These are phyloP conservation scores for Coturnix japonica DNA, from an alignment of 2,113 vertebrate genomes.

Conservation along the genomic window DNA sequence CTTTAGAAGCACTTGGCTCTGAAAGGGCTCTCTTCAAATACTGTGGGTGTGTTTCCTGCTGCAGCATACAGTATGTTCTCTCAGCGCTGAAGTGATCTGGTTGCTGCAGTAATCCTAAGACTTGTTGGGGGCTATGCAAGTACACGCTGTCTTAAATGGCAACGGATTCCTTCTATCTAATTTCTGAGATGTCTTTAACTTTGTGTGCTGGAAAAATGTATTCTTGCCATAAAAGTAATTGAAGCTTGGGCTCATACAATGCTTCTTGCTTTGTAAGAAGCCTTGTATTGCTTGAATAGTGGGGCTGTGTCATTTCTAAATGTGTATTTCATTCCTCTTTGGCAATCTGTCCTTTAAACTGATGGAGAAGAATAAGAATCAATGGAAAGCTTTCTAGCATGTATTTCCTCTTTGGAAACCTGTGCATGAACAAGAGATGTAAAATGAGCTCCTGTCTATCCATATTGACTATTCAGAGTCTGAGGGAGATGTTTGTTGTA, in stretches of 20 bases:
- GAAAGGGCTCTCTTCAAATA: slow-evolving; percentile 3
- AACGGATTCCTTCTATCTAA: neutral
- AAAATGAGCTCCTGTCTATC: neutral
- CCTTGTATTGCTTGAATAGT: neutral
- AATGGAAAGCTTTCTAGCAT: neutral
- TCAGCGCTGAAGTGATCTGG: neutral
- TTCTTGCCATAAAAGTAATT: neutral
- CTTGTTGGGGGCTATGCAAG: neutral
- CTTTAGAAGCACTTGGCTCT: slow-evolving; percentile 30
- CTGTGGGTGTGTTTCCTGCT: slow-evolving; percentile 17
- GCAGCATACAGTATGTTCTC: slow-evolving; percentile 17
- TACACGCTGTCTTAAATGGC: neutral
- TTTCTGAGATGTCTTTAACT: neutral
- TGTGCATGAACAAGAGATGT: neutral
- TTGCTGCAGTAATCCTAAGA: neutral
- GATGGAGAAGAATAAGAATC: neutral
- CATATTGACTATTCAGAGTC: neutral
- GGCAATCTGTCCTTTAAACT: neutral
- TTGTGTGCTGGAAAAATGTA: neutral
- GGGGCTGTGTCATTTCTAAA: neutral
- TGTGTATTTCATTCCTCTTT: neutral
- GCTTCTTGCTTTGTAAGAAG: neutral
- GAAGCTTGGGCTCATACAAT: neutral
- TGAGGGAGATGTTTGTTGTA: neutral
- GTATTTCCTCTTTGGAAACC: neutral